Conservation (phyloP, 1,140 invertebrate genomes). For the Anoplolepis gracilipes region DNA sequence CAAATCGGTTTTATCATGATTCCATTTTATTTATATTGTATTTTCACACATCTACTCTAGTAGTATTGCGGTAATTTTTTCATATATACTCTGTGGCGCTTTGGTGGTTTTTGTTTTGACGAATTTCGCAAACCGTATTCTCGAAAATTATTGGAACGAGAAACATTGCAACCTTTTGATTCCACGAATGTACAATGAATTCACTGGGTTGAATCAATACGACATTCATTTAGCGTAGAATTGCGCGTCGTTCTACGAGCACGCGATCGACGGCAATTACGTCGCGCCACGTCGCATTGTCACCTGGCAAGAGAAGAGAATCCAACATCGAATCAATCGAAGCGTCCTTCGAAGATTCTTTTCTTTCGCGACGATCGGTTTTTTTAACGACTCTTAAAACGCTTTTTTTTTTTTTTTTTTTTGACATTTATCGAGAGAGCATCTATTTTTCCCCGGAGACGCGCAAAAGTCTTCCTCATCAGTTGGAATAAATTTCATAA, state of each 20-base stretch:
- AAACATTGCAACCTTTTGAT: not conserved
- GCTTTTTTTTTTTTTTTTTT: too few relatives aligned
- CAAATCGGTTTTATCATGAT: not conserved
- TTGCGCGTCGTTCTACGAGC: constrained; percentile 20
- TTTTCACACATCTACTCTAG: not conserved
- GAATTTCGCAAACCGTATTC: too few relatives aligned
- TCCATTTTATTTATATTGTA: too few relatives aligned
- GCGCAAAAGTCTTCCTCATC: too few relatives aligned
- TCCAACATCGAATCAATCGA: constrained; percentile 27
- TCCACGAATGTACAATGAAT: not conserved
- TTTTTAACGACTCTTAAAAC: too few relatives aligned
- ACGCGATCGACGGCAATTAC: constrained; percentile 24
- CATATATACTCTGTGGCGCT: too few relatives aligned
- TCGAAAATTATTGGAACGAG: not conserved
- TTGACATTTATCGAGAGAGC: too few relatives aligned
- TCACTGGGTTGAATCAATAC: constrained; percentile 36
- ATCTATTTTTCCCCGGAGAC: not conserved
- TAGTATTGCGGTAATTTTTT: not conserved
- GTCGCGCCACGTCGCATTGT: not conserved
- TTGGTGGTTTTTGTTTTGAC: too few relatives aligned
- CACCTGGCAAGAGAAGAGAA: constrained; percentile 1
- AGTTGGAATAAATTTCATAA: too few relatives aligned
- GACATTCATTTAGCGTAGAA: constrained; percentile 29
- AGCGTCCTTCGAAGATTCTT: not conserved
- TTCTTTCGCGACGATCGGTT: not conserved